Evolutionary conservation across 2,113 vertebrate species (phyloP), one percentile per base, ranked within the genome.

Genomic region (Triplophysa dalaica): DNA sequence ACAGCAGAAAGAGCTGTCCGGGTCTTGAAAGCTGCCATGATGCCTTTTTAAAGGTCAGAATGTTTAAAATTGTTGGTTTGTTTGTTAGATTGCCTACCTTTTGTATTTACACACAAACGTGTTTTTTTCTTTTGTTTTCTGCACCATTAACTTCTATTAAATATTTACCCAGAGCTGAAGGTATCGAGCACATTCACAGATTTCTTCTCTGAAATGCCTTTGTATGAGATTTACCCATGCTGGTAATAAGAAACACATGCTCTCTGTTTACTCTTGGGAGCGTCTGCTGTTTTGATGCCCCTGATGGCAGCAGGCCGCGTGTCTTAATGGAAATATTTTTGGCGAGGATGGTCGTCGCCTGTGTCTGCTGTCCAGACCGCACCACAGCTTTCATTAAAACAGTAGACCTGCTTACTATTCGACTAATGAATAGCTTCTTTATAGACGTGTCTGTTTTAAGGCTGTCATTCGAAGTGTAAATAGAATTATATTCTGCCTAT

Each of bases 241-340:
- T 65, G 38, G 17, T 52, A 66, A 81, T 21, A 9, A 43, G 19
- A 21, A 73, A 69, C 80, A 78, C 66, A 78, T 81, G 80, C 38
- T 68, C 67, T 83, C 50, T 83, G 75, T 78, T 83, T 68, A 79
- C 64, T 81, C 75, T 75, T 58, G 29, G 7, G 62, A 74, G 77
- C 24, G 24, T 38, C 1, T 62, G 60, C 58, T 70, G 54, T 78
- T 48, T 50, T 66, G 63, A 19, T 63, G 45, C 38, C 60, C 50
- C 45, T 43, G 19, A 24, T 78, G 72, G 69, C 68, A 79, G 29
- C 41, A 80, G 77, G 75, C 82, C 65, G 56, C 11, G 24, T 64
- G 61, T 43, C 24, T 70, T 74, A 75, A 62, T 82, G 75, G 60
- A 54, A 61, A 67, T 73, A 74, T 72, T 82, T 83, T 79, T 81